These are phyloP conservation scores for Smutsia gigantea DNA, from an alignment of 2,797 vertebrate species.

Conservation along the genomic window DNA sequence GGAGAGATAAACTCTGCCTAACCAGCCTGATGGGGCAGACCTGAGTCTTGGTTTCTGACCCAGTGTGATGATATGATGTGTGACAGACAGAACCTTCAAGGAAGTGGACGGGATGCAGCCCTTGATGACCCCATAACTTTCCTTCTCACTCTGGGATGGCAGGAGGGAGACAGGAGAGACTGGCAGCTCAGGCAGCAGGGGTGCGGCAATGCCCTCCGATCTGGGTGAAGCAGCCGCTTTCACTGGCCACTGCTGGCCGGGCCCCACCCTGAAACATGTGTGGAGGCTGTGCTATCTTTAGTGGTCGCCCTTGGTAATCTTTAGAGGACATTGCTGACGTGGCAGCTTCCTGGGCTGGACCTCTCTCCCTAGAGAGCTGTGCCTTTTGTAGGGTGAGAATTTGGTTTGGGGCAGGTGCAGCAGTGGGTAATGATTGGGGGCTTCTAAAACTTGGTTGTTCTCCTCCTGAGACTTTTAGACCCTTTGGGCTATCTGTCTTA, in stretches of 20 bases:
- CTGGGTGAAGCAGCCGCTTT: background rate
- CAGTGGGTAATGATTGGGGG: background rate
- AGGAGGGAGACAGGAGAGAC: background rate
- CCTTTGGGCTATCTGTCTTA: background rate
- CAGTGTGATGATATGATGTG: background rate
- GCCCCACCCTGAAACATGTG: background rate
- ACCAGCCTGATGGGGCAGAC: background rate
- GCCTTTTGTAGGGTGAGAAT: background rate
- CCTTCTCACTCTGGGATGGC: background rate
- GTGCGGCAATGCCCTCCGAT: background rate
- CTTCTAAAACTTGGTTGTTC: background rate
- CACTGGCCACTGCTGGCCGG: background rate
- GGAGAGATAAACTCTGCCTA: background rate
- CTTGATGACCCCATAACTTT: background rate
- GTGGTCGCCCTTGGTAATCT: conserved; percentile 50
- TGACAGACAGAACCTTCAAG: background rate
- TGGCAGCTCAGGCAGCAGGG: background rate
- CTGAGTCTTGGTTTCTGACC: background rate
- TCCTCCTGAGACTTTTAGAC: background rate
- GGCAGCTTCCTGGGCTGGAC: conserved; percentile 55
- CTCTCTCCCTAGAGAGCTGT: conserved; percentile 47
- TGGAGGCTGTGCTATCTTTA: conserved; percentile 53
- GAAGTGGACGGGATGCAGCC: background rate
- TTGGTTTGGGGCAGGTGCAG: background rate
- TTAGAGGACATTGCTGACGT: conserved; percentile 30